phyloP scores from a whole-genome alignment of 2,888 invertebrate genomes.

The Drosophila borborema region DNA sequence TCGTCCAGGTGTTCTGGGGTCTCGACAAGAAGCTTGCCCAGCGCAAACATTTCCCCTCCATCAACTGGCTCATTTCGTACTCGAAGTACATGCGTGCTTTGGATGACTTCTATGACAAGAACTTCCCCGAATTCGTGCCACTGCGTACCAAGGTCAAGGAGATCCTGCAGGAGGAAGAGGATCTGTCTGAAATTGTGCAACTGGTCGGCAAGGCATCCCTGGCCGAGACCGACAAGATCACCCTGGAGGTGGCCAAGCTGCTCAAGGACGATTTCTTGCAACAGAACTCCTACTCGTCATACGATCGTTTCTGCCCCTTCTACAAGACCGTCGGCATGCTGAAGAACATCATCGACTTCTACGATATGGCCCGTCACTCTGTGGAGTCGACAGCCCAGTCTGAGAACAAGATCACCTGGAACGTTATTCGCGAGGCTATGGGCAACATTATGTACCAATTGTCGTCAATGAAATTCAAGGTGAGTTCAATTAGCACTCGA shows the following conservation, averaged over 20 bases:
- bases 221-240: constrained; percentile 99
- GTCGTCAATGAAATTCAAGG: constrained; percentile 99
- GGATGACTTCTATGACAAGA: constrained; percentile 99
- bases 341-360: constrained; percentile 98
- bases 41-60: constrained; percentile 99
- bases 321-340: constrained; percentile 99
- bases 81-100: constrained; percentile 99
- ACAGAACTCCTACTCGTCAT: constrained; percentile 98
- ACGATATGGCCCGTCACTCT: constrained; percentile 98
- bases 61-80: constrained; percentile 99
- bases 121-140: constrained; percentile 98
- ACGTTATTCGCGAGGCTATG: constrained; percentile 98
- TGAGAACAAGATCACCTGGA: constrained; percentile 99
- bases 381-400: constrained; percentile 99
- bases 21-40: constrained; percentile 99
- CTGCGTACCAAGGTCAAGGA: constrained; percentile 97
- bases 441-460: constrained; percentile 97
- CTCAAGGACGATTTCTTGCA: constrained; percentile 99
- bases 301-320: constrained; percentile 99
- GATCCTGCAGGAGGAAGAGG: constrained; percentile 99
- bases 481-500: background rate
- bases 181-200: constrained; percentile 99
- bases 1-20: constrained; percentile 99
- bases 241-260: constrained; percentile 98
- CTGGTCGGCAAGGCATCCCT: constrained; percentile 99